phyloP scores from a whole-genome alignment of 1,140 invertebrate genomes.

The Ostrea edulis region DNA sequence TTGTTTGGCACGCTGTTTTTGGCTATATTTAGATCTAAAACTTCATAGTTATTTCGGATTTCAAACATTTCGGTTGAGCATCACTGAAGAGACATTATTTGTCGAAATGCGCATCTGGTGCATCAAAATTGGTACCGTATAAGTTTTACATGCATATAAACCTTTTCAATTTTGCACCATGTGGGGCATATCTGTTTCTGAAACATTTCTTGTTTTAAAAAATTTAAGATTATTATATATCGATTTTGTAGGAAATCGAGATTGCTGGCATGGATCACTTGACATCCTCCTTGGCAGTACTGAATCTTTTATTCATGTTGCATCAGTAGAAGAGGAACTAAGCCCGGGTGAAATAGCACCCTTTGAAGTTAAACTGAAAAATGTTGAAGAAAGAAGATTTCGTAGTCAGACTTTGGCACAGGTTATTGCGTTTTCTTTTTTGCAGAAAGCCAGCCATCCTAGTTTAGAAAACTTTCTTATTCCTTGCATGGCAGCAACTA shows the following conservation, averaged over 20 bases:
- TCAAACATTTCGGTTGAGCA: no score
- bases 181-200: no score
- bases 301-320: neutral
- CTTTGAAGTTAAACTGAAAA: neutral
- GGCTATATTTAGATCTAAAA: no score
- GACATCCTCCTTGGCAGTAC: slow-evolving; percentile 8
- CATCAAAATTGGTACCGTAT: no score
- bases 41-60: no score
- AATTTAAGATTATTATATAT: neutral
- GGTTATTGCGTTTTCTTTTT: slow-evolving; percentile 6
- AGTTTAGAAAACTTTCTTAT: slow-evolving; percentile 16
- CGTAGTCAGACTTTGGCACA: slow-evolving; percentile 16
- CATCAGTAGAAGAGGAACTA: neutral
- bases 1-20: no score
- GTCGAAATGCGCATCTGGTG: no score
- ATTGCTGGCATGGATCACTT: neutral
- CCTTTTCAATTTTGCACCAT: no score
- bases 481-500: slow-evolving; percentile 16
- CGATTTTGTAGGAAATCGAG: slow-evolving; percentile 23
- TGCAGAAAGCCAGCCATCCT: slow-evolving; percentile 8
- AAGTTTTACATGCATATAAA: no score
- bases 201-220: no score
- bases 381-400: neutral
- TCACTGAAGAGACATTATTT: no score
- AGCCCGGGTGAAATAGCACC: neutral